A percentile compares a stretch with the other conserved stretches of the same genome.
Conservation (phyloP, 2,113 vertebrate species). For the Triplophysa siluroides region DNA sequence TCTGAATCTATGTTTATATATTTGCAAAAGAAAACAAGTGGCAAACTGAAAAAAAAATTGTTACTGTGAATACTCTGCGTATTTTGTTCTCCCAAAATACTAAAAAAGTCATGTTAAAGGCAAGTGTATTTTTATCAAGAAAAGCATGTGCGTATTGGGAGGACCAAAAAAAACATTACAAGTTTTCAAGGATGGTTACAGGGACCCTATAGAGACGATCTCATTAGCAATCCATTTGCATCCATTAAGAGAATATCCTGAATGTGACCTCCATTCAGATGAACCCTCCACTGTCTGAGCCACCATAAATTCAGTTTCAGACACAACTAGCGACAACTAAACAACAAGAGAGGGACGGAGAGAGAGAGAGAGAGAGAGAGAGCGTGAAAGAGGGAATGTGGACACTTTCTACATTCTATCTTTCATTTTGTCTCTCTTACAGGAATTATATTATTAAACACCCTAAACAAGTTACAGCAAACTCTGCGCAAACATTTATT, state of each 20-base stretch:
- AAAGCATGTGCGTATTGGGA: not conserved
- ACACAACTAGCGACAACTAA: not conserved
- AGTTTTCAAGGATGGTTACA: not conserved
- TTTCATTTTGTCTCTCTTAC: no score
- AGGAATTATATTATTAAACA: no score
- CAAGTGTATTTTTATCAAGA: not conserved
- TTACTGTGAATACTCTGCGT: no score
- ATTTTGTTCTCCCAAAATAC: no score
- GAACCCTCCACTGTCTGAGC: not conserved
- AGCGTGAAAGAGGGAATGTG: not conserved
- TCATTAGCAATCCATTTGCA: not conserved
- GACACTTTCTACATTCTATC: no score
- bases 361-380: not conserved
- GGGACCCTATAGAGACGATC: not conserved
- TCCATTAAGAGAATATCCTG: not conserved
- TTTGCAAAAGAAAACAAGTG: no score
- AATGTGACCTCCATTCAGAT: slow-evolving; percentile 22
- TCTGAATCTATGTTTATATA: no score
- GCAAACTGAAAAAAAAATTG: no score
- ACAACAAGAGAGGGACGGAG: not conserved
- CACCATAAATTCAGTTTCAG: slow-evolving; percentile 19
- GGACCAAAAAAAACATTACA: not conserved
- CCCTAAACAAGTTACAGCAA: not conserved
- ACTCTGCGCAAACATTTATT: no score
- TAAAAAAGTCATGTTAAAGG: no score